Conservation (phyloP, 2,113 vertebrate genomes). For the Onychostruthus taczanowskii region DNA sequence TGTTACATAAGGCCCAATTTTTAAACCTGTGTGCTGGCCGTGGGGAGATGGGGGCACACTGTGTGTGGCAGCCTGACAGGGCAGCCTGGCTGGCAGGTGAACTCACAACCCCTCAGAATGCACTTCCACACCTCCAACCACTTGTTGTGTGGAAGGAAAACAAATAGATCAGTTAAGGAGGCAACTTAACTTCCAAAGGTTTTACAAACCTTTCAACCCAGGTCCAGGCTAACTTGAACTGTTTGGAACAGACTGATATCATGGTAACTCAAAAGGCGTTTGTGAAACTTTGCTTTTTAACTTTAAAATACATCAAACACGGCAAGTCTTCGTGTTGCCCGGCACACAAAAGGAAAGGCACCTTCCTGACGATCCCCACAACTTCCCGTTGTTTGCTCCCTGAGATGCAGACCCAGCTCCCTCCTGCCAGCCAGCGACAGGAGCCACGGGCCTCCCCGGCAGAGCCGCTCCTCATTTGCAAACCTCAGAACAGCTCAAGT, state of each 20-base stretch:
- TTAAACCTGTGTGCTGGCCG: not conserved
- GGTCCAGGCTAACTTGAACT: not conserved
- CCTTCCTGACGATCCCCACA: not conserved
- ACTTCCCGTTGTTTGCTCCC: not conserved
- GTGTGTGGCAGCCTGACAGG: not conserved
- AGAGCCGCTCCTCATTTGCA: not conserved
- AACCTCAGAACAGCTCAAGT: not conserved
- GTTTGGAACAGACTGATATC: not conserved
- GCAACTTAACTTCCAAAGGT: not conserved
- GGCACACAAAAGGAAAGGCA: not conserved
- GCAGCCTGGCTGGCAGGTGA: not conserved
- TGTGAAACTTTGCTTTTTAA: not conserved
- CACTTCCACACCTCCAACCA: not conserved
- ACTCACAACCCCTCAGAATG: not conserved
- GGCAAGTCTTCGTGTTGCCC: rapidly evolving
- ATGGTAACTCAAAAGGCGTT: not conserved
- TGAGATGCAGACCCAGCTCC: not conserved
- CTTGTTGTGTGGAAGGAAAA: slow-evolving; percentile 18
- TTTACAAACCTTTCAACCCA: not conserved
- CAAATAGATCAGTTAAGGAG: not conserved
- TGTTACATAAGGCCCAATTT: slow-evolving; percentile 46
- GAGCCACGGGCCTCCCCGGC: not conserved
- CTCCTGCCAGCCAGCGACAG: not conserved
- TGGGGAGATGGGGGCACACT: not conserved
- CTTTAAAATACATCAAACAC: not conserved